Evolutionary conservation across 2,113 vertebrate genomes (phyloP), one percentile per base, ranked within the genome.

Genomic region (Phainopepla nitens): DNA sequence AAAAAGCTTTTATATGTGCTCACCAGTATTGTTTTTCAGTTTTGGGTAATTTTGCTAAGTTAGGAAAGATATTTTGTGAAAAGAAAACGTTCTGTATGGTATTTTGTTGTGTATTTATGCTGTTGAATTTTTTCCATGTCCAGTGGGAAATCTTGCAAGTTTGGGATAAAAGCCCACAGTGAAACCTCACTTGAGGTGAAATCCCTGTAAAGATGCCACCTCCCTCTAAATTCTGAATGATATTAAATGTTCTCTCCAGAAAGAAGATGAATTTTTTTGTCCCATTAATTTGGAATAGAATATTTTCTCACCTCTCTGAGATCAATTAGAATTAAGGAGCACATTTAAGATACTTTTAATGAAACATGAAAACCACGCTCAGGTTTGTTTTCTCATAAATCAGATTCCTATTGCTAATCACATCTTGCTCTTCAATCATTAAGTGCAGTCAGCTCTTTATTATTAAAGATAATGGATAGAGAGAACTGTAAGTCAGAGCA

Each of bases 341-440:
- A 90, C 73, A 56, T 82, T 93, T 84, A 90, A 97, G 96, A 89
- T 97, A 75, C 85, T 96, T 96, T 82, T 90, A 96, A 92, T 95
- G 89, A 97, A 97, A 97, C 47, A 22, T 83, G 65, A 95, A 97
- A 95, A 95, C 95, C 65, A 83, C 45, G 14, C 82, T 94, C 24
- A 10, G 4, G 72, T 96, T 98, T 97, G 94, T 97, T 96, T 96
- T 95, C 80, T 93, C 87, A 94, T 97, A 93, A 97, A 96, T 97
- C 94, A 93, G 42, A 77, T 95, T 95, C 49, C 22, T 70, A 51
- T 91, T 96, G 72, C 87, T 93, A 95, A 97, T 95, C 85, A 97
- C 69, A 96, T 66, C 90, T 84, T 82, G 75, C 79, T 97, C 82
- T 95, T 97, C 97, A 97, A 95, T 97, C 95, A 96, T 96, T 94